These are phyloP conservation scores for Struthio camelus DNA, from an alignment of 2,113 vertebrate genomes.

Conservation along the genomic window DNA sequence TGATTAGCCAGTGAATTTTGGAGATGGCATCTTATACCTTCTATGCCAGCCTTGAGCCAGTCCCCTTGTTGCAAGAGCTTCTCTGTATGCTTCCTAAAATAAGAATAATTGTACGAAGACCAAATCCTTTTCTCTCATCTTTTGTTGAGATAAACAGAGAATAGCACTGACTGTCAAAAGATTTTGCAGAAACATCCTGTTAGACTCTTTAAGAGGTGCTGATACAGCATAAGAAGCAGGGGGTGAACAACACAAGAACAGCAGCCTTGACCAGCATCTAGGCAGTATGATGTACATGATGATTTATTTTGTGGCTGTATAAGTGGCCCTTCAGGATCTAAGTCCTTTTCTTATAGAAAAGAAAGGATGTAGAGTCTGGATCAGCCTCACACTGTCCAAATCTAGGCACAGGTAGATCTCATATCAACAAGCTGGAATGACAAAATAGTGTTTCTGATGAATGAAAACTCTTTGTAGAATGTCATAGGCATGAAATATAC, in stretches of 20 bases:
- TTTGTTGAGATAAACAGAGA: background rate
- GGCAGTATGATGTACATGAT: background rate
- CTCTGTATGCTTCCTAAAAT: background rate
- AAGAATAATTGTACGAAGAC: background rate
- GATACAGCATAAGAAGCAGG: rapidly evolving
- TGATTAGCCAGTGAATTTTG: background rate
- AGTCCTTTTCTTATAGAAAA: background rate
- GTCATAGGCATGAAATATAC: background rate
- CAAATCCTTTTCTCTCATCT: background rate
- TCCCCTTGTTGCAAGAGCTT: rapidly evolving
- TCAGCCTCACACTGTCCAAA: background rate
- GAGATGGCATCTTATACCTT: background rate
- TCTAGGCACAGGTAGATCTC: background rate
- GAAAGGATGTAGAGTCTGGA: background rate
- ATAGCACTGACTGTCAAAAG: background rate
- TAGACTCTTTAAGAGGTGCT: background rate
- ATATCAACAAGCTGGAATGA: background rate
- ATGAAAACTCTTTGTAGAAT: background rate
- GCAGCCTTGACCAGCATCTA: background rate
- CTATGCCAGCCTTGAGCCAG: background rate
- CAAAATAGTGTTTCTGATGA: background rate
- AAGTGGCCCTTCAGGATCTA: background rate
- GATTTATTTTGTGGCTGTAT: background rate
- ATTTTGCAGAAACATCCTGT: background rate
- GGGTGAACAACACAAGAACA: background rate